Evolutionary conservation across 2,797 vertebrate genomes (phyloP).

Genomic region (Chiloscyllium punctatum): DNA sequence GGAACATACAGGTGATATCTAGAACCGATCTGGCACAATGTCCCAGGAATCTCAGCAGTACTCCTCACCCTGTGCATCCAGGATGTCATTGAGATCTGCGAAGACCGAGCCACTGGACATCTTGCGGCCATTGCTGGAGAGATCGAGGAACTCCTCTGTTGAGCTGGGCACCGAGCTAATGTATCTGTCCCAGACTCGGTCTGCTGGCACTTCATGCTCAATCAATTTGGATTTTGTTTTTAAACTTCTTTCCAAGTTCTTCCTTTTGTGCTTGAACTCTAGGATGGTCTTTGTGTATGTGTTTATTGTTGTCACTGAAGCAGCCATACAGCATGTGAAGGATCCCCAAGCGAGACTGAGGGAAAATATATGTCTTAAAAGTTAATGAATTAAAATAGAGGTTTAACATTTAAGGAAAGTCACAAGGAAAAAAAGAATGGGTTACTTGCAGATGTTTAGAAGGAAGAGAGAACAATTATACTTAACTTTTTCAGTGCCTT

Average conservation of each 20-base stretch:
- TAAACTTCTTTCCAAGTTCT: conserved; percentile 77
- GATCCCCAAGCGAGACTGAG: conserved; percentile 82
- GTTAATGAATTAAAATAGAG: background rate
- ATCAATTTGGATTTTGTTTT: conserved; percentile 73
- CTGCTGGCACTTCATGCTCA: conserved; percentile 61
- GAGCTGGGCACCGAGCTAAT: conserved; percentile 72
- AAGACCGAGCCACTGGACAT: conserved; percentile 67
- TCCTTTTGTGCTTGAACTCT: conserved; percentile 81
- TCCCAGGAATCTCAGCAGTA: conserved; percentile 52
- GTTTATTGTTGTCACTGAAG: conserved; percentile 79
- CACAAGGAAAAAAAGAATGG: background rate
- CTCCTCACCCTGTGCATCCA: conserved; percentile 57
- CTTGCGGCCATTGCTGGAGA: conserved; percentile 60
- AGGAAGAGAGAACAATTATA: background rate
- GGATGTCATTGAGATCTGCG: conserved; percentile 60
- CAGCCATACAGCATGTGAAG: conserved; percentile 84
- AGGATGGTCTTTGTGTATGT: conserved; percentile 79
- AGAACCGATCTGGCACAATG: background rate
- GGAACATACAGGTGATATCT: background rate
- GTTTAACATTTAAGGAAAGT: background rate
- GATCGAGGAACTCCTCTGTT: conserved; percentile 64
- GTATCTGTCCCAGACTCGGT: conserved; percentile 80
- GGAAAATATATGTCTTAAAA: conserved; percentile 37
- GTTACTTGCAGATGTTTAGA: background rate
- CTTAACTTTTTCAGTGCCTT: background rate